Evolutionary conservation across 1,140 invertebrate genomes (phyloP), one percentile per base, ranked within the genome.

Genomic region (Oedothorax gibbosus): DNA sequence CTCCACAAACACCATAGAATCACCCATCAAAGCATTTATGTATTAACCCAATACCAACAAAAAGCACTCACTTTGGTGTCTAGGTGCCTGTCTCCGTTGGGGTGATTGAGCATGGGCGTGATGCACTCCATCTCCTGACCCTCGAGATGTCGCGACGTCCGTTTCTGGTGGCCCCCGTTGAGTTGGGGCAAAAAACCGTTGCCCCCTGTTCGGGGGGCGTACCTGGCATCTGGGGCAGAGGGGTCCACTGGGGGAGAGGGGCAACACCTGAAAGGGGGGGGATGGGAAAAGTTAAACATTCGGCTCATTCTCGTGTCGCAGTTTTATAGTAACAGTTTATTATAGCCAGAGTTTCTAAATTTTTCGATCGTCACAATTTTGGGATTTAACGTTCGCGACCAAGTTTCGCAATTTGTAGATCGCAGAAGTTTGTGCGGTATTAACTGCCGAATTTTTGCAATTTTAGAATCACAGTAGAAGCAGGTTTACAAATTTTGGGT

Each of bases 31-130:
- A n/a, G n/a, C n/a, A n/a, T n/a, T n/a, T n/a, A n/a, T n/a, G n/a
- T n/a, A n/a, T n/a, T n/a, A n/a, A n/a, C n/a, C n/a, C n/a, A 35
- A 60, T 77, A 0, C 15, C 2, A 0, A 0, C 6, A 79, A 53
- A 20, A 53, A 62, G 80, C 15, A 66, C 85, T 80, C 87, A 91
- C 91, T 88, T 91, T 91, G 9, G 90, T 91, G 87, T 91, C 91
- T 7, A 92, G 85, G 87, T 91, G 89, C 7, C 86, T 73, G 21
- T 87, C 86, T 5, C 89, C 87, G 60, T 86, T 86, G 12, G 89
- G 88, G 60, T 89, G 88, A 7, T 87, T 81, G 18, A 88, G 88
- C 89, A 86, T 90, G 87, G 87, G 87, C 5, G 87, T 88, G 56
- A 91, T 88, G 69, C 88, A 88, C 66, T 91, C 88, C 86, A 90